These are phyloP conservation scores for Amphipoea lucens DNA, from an alignment of 2,888 invertebrate species.

Conservation along the genomic window DNA sequence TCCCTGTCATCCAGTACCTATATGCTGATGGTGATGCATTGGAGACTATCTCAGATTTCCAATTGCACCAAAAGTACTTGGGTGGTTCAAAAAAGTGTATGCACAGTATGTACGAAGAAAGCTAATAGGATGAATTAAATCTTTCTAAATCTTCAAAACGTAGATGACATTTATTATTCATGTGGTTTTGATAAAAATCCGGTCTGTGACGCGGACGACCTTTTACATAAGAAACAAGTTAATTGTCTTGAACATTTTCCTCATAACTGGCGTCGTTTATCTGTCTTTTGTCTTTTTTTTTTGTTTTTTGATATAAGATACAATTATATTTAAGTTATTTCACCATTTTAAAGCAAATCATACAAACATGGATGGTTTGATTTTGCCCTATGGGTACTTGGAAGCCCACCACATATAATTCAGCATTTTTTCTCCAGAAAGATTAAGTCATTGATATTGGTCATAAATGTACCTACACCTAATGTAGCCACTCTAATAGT, in stretches of 20 bases:
- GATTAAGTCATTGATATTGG: neutral
- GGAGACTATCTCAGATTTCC: neutral
- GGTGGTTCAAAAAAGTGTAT: neutral
- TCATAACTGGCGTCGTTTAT: neutral
- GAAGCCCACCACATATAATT: neutral
- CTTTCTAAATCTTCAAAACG: neutral
- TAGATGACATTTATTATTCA: neutral
- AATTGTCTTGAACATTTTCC: conserved; percentile 43
- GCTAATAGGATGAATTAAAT: neutral
- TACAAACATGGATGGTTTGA: neutral
- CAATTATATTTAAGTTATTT: neutral
- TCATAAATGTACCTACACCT: neutral
- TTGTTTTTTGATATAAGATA: neutral
- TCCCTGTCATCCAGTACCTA: neutral
- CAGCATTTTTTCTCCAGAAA: neutral
- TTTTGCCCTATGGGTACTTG: neutral
- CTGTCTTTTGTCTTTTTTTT: neutral
- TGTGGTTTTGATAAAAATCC: neutral
- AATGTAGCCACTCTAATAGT: neutral
- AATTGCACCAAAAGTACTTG: neutral
- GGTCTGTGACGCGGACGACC: conserved; percentile 28
- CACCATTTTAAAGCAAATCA: neutral
- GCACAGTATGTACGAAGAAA: neutral
- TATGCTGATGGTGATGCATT: neutral
- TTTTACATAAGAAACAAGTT: conserved; percentile 12